phyloP scores from a whole-genome alignment of 2,797 vertebrate species.

The Hyperoplus lanceolatus region DNA sequence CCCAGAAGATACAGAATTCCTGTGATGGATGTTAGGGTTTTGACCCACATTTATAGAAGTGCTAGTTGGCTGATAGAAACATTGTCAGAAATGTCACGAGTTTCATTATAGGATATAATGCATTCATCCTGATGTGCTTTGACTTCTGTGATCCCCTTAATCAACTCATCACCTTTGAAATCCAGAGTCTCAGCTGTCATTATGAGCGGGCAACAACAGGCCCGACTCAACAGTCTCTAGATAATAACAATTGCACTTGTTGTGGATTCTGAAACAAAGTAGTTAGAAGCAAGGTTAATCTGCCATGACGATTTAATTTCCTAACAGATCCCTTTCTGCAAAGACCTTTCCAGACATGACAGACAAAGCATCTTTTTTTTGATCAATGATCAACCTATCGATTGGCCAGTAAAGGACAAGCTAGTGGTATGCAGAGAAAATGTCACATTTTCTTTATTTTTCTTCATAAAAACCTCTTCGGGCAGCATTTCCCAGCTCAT shows the following conservation, averaged over 20 bases:
- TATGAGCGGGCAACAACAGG: not conserved
- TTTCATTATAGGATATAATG: constrained; percentile 4
- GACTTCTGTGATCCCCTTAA: constrained; percentile 9
- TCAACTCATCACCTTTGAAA: constrained; percentile 4
- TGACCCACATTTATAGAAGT: constrained; percentile 38
- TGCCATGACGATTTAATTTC: not conserved
- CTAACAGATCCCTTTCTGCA: not conserved
- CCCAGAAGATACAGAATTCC: constrained; percentile 3
- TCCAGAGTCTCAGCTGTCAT: not conserved
- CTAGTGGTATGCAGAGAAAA: constrained; percentile 16
- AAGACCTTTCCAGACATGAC: constrained; percentile 16
- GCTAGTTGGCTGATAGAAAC: not conserved
- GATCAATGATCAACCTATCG: not conserved
- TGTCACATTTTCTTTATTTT: constrained; percentile 12
- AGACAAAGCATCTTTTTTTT: not conserved
- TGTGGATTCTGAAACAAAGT: not conserved
- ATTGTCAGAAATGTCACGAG: not conserved
- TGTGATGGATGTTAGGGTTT: constrained; percentile 16
- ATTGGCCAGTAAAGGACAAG: not conserved
- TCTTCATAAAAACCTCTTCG: constrained; percentile 8
- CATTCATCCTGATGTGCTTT: not conserved
- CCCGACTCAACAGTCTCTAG: not conserved
- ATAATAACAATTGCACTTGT: not conserved
- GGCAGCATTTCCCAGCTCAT: constrained; percentile 27
- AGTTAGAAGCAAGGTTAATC: not conserved